Percentiles rank a stretch among this genome's conserved stretches.
phyloP scores from a whole-genome alignment of 2,113 vertebrate genomes.

The Planiliza haematocheilus region DNA sequence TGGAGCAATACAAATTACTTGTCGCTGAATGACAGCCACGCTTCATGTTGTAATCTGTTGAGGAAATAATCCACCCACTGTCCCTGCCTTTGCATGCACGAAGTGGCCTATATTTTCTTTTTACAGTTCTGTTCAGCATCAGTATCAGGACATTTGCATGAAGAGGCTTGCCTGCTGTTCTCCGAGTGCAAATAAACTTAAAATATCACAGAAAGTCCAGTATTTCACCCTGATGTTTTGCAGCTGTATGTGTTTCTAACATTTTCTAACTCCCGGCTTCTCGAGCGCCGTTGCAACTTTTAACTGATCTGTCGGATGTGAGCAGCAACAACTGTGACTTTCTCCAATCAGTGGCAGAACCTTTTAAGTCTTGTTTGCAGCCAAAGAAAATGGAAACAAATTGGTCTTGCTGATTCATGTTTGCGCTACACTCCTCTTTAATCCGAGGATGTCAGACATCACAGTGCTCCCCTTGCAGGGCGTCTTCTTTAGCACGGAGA shows the following conservation, averaged over 20 bases:
- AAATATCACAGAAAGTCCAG: not conserved
- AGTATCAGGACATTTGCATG: not conserved
- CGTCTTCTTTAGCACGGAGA: not conserved
- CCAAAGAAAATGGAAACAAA: slow-evolving; percentile 2
- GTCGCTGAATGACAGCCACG: slow-evolving; percentile 64
- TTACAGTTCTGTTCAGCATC: slow-evolving; percentile 14
- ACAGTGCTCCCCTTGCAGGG: not conserved
- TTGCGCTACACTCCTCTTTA: not conserved
- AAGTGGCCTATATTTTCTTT: slow-evolving; percentile 38
- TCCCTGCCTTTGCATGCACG: slow-evolving; percentile 33
- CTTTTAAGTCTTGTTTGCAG: not conserved
- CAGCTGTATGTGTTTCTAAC: no score
- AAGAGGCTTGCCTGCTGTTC: not conserved
- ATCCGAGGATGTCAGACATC: slow-evolving; percentile 10
- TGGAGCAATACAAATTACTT: slow-evolving; percentile 60
- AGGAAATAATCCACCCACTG: slow-evolving; percentile 42
- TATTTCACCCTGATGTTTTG: not conserved
- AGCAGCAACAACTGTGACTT: not conserved
- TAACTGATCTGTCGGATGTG: not conserved
- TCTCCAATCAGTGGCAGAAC: not conserved
- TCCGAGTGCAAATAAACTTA: not conserved
- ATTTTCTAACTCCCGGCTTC: no score
- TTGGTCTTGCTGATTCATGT: not conserved
- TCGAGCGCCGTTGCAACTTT: slow-evolving; percentile 1
- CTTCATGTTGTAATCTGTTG: slow-evolving; percentile 61